Conservation (phyloP, 2,888 invertebrate genomes). For the Petrolisthes cinctipes region DNA sequence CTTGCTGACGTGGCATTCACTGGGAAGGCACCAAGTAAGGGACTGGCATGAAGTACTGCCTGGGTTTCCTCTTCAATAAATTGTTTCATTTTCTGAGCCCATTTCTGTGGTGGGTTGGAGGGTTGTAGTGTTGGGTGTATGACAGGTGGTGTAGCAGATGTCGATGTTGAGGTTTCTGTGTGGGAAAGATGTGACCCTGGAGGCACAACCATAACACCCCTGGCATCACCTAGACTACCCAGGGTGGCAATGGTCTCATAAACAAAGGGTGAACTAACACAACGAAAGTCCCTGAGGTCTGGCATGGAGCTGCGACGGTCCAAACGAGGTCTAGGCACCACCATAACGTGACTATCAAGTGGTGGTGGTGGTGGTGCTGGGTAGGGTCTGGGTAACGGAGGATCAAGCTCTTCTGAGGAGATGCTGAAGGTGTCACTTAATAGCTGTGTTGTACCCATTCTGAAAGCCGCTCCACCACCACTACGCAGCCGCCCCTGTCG, state of each 20-base stretch:
- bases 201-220: constrained; percentile 47
- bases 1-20: neutral
- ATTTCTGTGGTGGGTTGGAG: constrained; percentile 20
- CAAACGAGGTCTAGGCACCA: constrained; percentile 40
- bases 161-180: neutral
- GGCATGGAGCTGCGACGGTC: constrained; percentile 55
- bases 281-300: constrained; percentile 48
- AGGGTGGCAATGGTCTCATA: constrained; percentile 52
- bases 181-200: neutral
- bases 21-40: constrained; percentile 16
- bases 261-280: constrained; percentile 45
- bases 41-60: constrained; percentile 40
- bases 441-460: constrained; percentile 27
- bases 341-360: constrained; percentile 43
- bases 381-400: neutral
- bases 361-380: neutral
- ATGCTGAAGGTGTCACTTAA: constrained; percentile 32
- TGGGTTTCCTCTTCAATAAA: constrained; percentile 46
- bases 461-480: neutral
- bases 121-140: neutral
- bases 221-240: constrained; percentile 34
- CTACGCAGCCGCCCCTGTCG: neutral
- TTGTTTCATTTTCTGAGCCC: constrained; percentile 45
- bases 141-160: neutral
- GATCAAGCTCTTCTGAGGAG: neutral